Percentiles rank a stretch among this genome's conserved stretches.
Conservation (phyloP, 2,888 invertebrate genomes). For the Xiphydria camelus region DNA sequence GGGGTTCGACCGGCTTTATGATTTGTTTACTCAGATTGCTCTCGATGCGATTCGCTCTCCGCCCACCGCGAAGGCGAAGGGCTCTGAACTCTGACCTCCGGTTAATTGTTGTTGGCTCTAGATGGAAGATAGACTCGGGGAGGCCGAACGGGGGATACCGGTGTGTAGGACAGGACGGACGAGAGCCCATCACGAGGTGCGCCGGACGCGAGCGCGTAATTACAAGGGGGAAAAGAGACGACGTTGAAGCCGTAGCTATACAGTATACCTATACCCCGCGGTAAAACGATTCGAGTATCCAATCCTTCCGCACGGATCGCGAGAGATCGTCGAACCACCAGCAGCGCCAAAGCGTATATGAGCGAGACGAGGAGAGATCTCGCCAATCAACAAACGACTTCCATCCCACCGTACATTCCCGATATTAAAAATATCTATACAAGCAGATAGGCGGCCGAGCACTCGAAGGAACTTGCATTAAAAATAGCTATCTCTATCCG, state of each 20-base stretch:
- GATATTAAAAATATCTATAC: constrained; percentile 50
- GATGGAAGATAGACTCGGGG: constrained; percentile 45
- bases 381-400: no score
- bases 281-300: no score
- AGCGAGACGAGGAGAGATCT: no score
- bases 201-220: not conserved
- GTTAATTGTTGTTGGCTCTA: constrained; percentile 58
- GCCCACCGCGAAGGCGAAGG: constrained; percentile 37
- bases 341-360: no score
- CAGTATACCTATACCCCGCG: no score
- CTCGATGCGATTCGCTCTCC: constrained; percentile 39
- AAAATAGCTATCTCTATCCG: constrained; percentile 53
- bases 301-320: no score
- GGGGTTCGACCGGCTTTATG: constrained; percentile 34
- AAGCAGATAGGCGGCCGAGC: constrained; percentile 40
- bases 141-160: constrained; percentile 6
- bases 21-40: constrained; percentile 54
- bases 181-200: not conserved
- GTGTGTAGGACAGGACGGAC: constrained; percentile 4
- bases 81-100: constrained; percentile 54
- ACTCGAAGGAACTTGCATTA: constrained; percentile 46
- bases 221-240: not conserved
- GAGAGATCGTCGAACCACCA: no score
- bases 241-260: not conserved
- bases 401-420: constrained; percentile 36